phyloP scores from a whole-genome alignment of 2,113 vertebrate species.

The Collichthys lucidus region DNA sequence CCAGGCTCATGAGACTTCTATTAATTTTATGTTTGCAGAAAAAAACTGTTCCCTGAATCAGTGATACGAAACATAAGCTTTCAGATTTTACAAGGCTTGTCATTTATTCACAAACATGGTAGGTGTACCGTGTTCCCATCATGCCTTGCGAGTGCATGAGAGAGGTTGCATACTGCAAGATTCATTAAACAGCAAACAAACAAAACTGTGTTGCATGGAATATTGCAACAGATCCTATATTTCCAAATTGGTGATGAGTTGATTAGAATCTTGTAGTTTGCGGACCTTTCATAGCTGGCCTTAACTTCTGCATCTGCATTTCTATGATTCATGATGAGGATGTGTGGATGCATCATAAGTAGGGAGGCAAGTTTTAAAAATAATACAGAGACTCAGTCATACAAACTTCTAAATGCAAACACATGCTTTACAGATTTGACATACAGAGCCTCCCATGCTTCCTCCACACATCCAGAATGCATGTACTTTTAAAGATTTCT shows the following conservation, averaged over 20 bases:
- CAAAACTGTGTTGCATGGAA: not conserved
- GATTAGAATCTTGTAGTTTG: constrained; percentile 61
- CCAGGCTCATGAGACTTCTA: constrained; percentile 53
- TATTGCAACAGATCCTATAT: not conserved
- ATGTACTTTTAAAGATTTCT: constrained; percentile 30
- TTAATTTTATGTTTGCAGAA: constrained; percentile 89
- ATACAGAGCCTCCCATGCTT: not conserved
- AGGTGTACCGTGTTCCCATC: constrained; percentile 77
- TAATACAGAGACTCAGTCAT: not conserved
- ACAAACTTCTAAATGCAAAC: not conserved
- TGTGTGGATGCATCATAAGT: constrained; percentile 53
- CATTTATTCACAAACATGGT: constrained; percentile 99
- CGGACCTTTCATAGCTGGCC: constrained; percentile 29
- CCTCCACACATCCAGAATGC: constrained; percentile 62
- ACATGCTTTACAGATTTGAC: too few species aligned
- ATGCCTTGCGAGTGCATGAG: constrained; percentile 29
- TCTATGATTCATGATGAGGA: constrained; percentile 28
- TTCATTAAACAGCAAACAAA: constrained; percentile 11
- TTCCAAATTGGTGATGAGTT: not conserved
- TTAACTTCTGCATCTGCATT: constrained; percentile 32
- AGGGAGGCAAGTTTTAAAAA: not conserved
- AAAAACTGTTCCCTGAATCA: constrained; percentile 96
- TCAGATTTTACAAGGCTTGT: constrained; percentile 98
- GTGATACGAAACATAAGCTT: constrained; percentile 99
- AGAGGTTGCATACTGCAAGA: constrained; percentile 69